Evolutionary conservation across 2,888 invertebrate species (phyloP).

Genomic region (Nemotelus nigrinus): DNA sequence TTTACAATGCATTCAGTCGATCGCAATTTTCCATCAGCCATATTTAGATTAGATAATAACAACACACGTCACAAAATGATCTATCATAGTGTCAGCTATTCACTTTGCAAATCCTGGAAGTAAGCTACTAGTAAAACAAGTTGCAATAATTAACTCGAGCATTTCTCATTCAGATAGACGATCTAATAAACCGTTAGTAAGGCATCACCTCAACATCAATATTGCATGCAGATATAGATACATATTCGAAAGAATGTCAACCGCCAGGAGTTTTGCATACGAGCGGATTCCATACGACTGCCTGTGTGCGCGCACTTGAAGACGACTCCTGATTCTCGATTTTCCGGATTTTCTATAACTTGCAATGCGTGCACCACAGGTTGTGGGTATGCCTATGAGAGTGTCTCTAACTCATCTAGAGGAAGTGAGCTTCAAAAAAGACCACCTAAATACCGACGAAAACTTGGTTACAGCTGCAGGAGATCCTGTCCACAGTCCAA

Average conservation of each 20-base stretch:
- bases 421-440: no score
- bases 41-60: not conserved
- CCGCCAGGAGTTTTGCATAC: slow-evolving; percentile 20
- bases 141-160: slow-evolving; percentile 30
- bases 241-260: slow-evolving; percentile 11
- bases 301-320: not conserved
- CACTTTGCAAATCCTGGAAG: slow-evolving; percentile 9
- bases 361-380: no score
- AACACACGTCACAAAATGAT: not conserved
- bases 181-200: slow-evolving; percentile 26
- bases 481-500: slow-evolving; percentile 11
- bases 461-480: slow-evolving; percentile 17
- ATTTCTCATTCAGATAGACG: slow-evolving; percentile 21
- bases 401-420: no score
- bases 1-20: no score
- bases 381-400: no score
- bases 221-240: not conserved
- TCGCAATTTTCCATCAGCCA: not conserved
- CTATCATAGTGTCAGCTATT: slow-evolving; percentile 25
- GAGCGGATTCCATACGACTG: not conserved
- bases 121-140: slow-evolving; percentile 30
- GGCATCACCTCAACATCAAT: not conserved
- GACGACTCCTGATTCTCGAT: not conserved
- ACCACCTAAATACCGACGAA: not conserved
- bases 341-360: not conserved